phyloP scores from a whole-genome alignment of 1,140 invertebrate genomes.

The Zaprionus davidi region DNA sequence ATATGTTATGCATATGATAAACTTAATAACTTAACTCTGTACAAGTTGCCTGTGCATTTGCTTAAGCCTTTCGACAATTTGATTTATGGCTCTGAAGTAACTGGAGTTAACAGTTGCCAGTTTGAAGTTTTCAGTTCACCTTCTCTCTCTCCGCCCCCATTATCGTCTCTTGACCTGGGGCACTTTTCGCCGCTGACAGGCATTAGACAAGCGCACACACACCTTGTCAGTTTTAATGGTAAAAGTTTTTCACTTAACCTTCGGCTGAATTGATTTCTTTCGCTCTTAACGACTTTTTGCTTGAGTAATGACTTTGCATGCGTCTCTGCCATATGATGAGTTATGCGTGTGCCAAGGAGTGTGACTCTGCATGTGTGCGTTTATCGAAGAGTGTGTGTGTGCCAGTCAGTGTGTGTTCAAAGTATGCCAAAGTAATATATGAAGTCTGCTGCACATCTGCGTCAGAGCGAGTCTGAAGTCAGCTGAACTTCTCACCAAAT shows the following conservation, averaged over 20 bases:
- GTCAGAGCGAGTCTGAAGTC: slow-evolving; percentile 36
- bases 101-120: slow-evolving; percentile 19
- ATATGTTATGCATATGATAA: background rate
- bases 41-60: background rate
- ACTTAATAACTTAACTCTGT: slow-evolving; percentile 8
- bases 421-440: slow-evolving; percentile 42
- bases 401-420: slow-evolving; percentile 8
- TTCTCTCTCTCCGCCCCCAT: background rate
- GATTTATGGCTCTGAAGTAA: slow-evolving; percentile 35
- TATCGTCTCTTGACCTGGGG: slow-evolving; percentile 30
- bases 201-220: slow-evolving; percentile 28
- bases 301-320: slow-evolving; percentile 77
- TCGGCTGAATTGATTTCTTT: slow-evolving; percentile 74
- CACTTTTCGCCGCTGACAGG: slow-evolving; percentile 29
- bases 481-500: slow-evolving; percentile 55
- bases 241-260: slow-evolving; percentile 79
- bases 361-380: slow-evolving; percentile 11
- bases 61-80: slow-evolving; percentile 25
- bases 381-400: slow-evolving; percentile 1
- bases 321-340: slow-evolving; percentile 62
- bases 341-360: slow-evolving; percentile 33
- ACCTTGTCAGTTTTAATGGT: slow-evolving; percentile 72
- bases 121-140: slow-evolving; percentile 23
- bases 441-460: slow-evolving; percentile 48
- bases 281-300: slow-evolving; percentile 72